A percentile compares a stretch with the other conserved stretches of the same genome.
Evolutionary conservation across 2,797 vertebrate species (phyloP).

Genomic region (Gymnodraco acuticeps): DNA sequence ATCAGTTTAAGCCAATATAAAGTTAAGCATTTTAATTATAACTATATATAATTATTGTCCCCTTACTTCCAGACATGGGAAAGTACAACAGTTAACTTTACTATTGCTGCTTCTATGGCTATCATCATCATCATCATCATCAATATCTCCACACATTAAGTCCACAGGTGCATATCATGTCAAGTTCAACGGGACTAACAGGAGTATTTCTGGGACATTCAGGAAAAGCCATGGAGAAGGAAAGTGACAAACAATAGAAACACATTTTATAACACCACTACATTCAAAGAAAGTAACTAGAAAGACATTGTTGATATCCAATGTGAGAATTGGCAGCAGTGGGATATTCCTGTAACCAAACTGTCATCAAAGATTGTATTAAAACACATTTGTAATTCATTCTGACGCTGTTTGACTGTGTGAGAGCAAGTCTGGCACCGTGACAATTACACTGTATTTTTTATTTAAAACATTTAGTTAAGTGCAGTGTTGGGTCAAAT

Average conservation of each 20-base stretch:
- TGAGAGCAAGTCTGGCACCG: neutral
- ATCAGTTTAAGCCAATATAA: neutral
- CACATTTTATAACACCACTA: neutral
- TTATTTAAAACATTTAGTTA: slow-evolving; percentile 17
- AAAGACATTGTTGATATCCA: neutral
- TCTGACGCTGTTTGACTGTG: neutral
- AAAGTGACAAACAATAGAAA: neutral
- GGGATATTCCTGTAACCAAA: neutral
- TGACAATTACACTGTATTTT: slow-evolving; percentile 14
- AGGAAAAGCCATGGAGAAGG: neutral
- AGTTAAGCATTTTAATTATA: neutral
- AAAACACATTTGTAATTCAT: neutral
- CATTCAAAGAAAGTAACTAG: neutral
- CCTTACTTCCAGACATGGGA: neutral
- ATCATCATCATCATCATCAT: neutral
- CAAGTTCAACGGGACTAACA: neutral
- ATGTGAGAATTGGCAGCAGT: neutral
- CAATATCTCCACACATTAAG: neutral
- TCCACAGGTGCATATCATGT: neutral
- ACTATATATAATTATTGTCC: neutral
- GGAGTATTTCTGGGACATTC: neutral
- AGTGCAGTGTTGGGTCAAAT: slow-evolving; percentile 31
- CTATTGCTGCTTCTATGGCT: neutral
- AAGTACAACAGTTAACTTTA: neutral
- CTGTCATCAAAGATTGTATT: neutral